Base-by-base conservation (phyloP, 2,113 vertebrate genomes). In the Drymodes brunneopygia region DNA sequence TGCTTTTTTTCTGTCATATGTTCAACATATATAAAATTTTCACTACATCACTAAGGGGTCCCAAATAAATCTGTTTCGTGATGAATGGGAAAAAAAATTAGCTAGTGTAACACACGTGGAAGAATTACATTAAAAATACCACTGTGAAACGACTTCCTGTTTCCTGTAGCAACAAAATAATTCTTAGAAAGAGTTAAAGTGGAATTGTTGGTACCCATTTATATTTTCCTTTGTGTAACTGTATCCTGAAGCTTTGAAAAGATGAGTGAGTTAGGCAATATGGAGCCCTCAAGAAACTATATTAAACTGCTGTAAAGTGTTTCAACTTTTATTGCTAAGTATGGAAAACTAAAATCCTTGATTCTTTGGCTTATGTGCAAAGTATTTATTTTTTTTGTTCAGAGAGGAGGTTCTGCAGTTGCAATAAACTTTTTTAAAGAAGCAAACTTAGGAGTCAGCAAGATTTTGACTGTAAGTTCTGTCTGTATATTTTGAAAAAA, bases 11-110 rank as follows among this genome's bases (percentile, higher is more conserved):
- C 73, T 89, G 73, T 92, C 86, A 84, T 65, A 28, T 95, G 81
- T 66, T 91, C 72, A 88, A 88, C 77, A 64, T 91, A 81, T 42
- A 96, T 97, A 94, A 94, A 91, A 71, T 91, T 94, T 92, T 96
- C 95, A 95, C 86, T 95, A 56, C 51, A 74, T 92, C 44, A 79
- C 88, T 92, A 94, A 94, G 47, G 35, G 85, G 51, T 71, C 80
- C 60, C 73, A 73, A 92, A 95, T n/a, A 95, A 96, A 91, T 92
- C 73, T 90, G 66, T 88, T 95, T 44, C 1, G 19, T 72, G 42
- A 91, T 88, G 83, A 97, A 78, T 57, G 70, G 42, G 35, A 19
- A 54, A 89, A 87, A 60, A 94, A 77, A 57, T 20, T 10, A 22
- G 60, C 33, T 25, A 38, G 25, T 69, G 50, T 91, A 66, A 64